These are phyloP conservation scores for Pangasianodon hypophthalmus DNA, from an alignment of 2,113 vertebrate species.

Conservation along the genomic window DNA sequence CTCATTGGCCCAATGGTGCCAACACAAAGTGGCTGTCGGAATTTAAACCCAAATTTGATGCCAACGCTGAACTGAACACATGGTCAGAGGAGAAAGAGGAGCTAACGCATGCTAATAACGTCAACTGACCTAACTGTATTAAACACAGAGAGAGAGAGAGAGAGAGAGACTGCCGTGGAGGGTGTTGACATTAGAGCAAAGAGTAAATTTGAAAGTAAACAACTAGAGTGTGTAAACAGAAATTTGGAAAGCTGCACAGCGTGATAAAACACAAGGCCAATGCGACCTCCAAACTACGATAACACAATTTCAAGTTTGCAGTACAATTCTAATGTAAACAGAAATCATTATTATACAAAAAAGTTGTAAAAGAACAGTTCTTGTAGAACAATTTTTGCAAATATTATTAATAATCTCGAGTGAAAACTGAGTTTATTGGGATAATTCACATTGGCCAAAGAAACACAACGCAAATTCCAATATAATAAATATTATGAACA, in stretches of 20 bases:
- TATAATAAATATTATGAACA: neutral
- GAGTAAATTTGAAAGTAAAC: slow-evolving; percentile 33
- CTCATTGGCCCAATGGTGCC: neutral
- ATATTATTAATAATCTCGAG: neutral
- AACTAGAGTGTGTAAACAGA: slow-evolving; percentile 11
- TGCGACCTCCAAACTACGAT: neutral
- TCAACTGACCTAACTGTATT: slow-evolving; percentile 8
- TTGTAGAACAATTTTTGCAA: neutral
- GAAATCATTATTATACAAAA: neutral
- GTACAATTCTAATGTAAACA: neutral
- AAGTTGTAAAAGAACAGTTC: neutral
- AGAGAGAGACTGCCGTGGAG: neutral
- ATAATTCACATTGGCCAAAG: neutral
- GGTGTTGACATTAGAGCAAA: slow-evolving; percentile 7
- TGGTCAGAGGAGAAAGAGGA: slow-evolving; percentile 24
- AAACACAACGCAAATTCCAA: neutral
- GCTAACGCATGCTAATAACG: neutral
- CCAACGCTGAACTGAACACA: slow-evolving; percentile 1
- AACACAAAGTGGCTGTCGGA: slow-evolving; percentile 31
- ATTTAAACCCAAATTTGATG: slow-evolving; percentile 1
- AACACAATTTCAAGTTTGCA: neutral
- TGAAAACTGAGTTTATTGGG: neutral
- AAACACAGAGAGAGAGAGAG: neutral
- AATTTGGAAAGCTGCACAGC: neutral
- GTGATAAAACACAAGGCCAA: neutral